Evolutionary conservation across 2,113 vertebrate genomes (phyloP), one percentile per base, ranked within the genome.

Genomic region (Xyliphius kryptos): DNA sequence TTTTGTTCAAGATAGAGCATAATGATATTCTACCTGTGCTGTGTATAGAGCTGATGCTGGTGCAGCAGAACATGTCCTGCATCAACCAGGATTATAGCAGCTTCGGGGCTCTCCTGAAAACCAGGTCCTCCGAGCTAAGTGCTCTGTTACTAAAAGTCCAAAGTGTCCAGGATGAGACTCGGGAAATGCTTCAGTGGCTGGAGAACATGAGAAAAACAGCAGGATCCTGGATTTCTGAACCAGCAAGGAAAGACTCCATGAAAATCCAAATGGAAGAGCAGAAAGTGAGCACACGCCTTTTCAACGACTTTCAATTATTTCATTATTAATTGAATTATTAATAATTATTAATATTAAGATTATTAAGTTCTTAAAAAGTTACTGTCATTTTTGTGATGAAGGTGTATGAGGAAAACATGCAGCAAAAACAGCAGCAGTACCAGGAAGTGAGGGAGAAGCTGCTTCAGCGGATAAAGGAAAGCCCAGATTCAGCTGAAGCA

Each of bases 191-290:
- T 83, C 79, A 84, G 0, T 99, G 94, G 94, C 69, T 98, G 63
- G 82, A 88, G 57, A 89, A 90, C 72, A 92, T 92, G 90, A 90
- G 91, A 55, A 89, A 82, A 68, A 89, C 85, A 0, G 83, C 90
- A 5, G 73, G 80, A 0, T 82, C 84, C 0, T 94, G 92, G 93
- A 89, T 86, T 49, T 80, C 84, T 40, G 76, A 84, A 13, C 83
- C 88, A 1, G 71, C 83, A 19, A 92, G 91, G 21, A 84, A 87
- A 7, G 89, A 91, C 40, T 80, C 83, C 0, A 86, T 98, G 71
- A 93, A 89, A 87, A 78, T 74, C 5, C 93, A 97, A 67, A 88
- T 96, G 26, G 90, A 97, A 41, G 89, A 92, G 72, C 96, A 96
- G 71, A 97, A 96, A 93, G 96, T 98, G 82, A 9, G n/a, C 7